Conservation (phyloP, 92 coral and sea anemone species). For the Palythoa heliodiscus region DNA sequence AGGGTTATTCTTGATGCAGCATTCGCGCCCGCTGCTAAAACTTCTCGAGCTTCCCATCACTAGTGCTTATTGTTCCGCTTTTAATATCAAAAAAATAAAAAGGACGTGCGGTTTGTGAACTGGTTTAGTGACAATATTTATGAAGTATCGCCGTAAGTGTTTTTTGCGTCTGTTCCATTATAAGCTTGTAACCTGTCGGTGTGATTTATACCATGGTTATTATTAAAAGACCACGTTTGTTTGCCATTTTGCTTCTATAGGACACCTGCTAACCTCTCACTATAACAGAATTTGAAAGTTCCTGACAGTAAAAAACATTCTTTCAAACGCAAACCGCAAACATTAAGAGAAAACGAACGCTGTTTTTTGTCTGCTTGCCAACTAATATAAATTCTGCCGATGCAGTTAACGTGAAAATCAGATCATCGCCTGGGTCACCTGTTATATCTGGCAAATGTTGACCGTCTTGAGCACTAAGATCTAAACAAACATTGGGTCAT, state of each 20-base stretch:
- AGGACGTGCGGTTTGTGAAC: too few species aligned
- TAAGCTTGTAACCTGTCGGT: not conserved
- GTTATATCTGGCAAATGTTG: constrained; percentile 36
- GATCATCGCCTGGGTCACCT: constrained; percentile 37
- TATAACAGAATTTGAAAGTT: not conserved
- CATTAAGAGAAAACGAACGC: not conserved
- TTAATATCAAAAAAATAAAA: too few species aligned
- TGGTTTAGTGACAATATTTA: too few species aligned
- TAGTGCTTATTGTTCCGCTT: too few species aligned
- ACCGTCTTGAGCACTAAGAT: constrained; percentile 13
- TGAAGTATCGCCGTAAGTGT: not conserved
- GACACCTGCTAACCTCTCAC: not conserved
- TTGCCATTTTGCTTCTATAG: not conserved
- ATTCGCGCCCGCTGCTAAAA: too few species aligned
- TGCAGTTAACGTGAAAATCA: constrained; percentile 5
- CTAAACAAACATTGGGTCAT: constrained; percentile 46
- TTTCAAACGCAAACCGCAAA: not conserved
- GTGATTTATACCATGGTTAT: not conserved
- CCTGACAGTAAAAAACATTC: not conserved
- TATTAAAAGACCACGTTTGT: not conserved
- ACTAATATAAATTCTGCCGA: not conserved
- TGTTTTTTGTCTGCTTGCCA: not conserved
- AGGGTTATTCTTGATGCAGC: too few species aligned
- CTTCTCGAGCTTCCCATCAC: too few species aligned
- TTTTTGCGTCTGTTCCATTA: not conserved